A percentile compares a stretch with the other conserved stretches of the same genome.
Evolutionary conservation across 2,797 vertebrate species (phyloP).

Genomic region (Chromobotia macracanthus): DNA sequence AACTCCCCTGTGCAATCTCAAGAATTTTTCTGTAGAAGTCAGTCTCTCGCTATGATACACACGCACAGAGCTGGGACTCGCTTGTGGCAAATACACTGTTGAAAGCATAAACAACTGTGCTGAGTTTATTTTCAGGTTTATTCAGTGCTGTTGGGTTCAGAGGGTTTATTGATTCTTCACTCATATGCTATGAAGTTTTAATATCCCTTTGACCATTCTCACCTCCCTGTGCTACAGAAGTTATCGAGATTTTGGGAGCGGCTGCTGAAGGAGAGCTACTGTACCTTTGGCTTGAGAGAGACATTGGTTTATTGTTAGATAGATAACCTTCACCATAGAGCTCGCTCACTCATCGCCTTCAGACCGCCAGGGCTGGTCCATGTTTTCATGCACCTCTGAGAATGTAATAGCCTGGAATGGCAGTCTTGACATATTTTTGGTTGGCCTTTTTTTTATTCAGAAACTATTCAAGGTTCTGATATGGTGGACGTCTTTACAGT

Average conservation of each 20-base stretch:
- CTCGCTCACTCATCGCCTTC: constrained; percentile 1
- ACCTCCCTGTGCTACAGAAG: constrained; percentile 4
- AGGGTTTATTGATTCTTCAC: not conserved
- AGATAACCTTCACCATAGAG: constrained; percentile 20
- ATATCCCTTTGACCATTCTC: not conserved
- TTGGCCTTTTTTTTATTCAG: no score
- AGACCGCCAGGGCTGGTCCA: not conserved
- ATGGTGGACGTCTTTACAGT: constrained; percentile 1
- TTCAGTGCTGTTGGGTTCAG: not conserved
- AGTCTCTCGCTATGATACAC: not conserved
- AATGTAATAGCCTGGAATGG: not conserved
- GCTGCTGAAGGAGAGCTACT: constrained; percentile 21
- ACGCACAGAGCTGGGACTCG: not conserved
- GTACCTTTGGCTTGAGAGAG: constrained; percentile 1
- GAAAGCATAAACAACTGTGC: not conserved
- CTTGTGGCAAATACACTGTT: not conserved
- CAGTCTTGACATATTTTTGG: constrained; percentile 30
- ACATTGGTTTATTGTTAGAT: constrained; percentile 23
- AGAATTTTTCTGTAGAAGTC: not conserved
- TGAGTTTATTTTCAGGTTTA: constrained; percentile 30
- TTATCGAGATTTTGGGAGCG: constrained; percentile 4
- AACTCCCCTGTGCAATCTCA: constrained; percentile 1
- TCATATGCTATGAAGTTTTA: constrained; percentile 13
- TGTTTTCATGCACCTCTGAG: not conserved
- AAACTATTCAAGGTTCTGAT: not conserved